phyloP scores from a whole-genome alignment of 2,113 vertebrate genomes.

The Phainopepla nitens region DNA sequence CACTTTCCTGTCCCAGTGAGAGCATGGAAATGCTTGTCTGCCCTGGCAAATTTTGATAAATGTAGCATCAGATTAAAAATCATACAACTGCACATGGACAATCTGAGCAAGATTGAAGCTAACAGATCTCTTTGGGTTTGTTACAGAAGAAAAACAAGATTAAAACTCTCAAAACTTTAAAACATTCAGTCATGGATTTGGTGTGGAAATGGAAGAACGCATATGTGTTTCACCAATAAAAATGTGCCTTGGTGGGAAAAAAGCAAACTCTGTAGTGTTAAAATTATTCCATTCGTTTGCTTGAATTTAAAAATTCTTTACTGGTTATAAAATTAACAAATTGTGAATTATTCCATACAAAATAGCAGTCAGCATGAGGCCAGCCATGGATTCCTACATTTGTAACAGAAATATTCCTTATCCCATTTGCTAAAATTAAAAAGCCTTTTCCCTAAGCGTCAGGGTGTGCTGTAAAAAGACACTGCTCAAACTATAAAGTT shows the following conservation, averaged over 20 bases:
- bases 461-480: slow-evolving; percentile 3
- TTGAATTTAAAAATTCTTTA: not conserved
- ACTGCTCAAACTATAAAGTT: not conserved
- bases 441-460: slow-evolving; percentile 28
- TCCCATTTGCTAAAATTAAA: not conserved
- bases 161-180: slow-evolving; percentile 4
- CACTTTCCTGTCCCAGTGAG: not conserved
- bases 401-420: not conserved
- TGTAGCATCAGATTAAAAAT: slow-evolving; percentile 55
- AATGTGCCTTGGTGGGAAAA: not conserved
- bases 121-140: not conserved
- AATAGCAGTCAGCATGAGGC: not conserved
- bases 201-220: not conserved
- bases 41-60: slow-evolving; percentile 73
- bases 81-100: not conserved
- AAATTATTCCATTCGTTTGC: not conserved
- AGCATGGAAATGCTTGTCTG: slow-evolving; percentile 55
- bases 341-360: not conserved
- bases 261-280: not conserved
- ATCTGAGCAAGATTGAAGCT: slow-evolving; percentile 50
- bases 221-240: not conserved
- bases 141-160: not conserved
- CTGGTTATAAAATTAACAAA: slow-evolving; percentile 18
- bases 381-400: not conserved
- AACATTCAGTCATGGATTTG: not conserved